A percentile compares a stretch with the other conserved stretches of the same genome.
Evolutionary conservation across 2,113 vertebrate species (phyloP).

Genomic region (Strix uralensis): DNA sequence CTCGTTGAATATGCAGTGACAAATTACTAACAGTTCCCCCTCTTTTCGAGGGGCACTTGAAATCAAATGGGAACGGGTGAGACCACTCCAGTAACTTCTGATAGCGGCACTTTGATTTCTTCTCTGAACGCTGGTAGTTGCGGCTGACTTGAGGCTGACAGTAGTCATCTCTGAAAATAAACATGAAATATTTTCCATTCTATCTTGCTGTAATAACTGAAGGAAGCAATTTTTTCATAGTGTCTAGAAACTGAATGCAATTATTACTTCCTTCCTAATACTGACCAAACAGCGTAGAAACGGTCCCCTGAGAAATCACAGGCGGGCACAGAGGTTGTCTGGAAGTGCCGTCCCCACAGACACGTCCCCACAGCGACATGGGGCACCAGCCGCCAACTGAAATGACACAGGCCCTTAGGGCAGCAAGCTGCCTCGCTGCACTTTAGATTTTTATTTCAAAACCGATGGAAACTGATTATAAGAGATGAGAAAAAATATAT

Average conservation of each 20-base stretch:
- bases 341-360: background rate
- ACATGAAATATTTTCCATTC: background rate
- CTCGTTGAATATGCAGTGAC: rapidly evolving
- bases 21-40: background rate
- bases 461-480: background rate
- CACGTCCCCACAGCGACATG: background rate
- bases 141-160: background rate
- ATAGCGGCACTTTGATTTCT: background rate
- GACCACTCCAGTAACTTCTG: background rate
- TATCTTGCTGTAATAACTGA: background rate
- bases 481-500: background rate
- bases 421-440: background rate
- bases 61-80: background rate
- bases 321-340: background rate
- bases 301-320: background rate
- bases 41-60: background rate
- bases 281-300: background rate
- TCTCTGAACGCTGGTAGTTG: background rate
- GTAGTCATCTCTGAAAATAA: background rate
- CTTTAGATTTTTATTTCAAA: background rate
- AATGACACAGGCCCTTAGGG: background rate
- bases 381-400: background rate
- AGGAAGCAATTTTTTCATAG: background rate
- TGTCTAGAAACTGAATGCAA: background rate
- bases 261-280: background rate